Percentiles rank a stretch among this genome's conserved stretches.
Conservation (phyloP, 2,113 vertebrate species). For the Antigone vipio region DNA sequence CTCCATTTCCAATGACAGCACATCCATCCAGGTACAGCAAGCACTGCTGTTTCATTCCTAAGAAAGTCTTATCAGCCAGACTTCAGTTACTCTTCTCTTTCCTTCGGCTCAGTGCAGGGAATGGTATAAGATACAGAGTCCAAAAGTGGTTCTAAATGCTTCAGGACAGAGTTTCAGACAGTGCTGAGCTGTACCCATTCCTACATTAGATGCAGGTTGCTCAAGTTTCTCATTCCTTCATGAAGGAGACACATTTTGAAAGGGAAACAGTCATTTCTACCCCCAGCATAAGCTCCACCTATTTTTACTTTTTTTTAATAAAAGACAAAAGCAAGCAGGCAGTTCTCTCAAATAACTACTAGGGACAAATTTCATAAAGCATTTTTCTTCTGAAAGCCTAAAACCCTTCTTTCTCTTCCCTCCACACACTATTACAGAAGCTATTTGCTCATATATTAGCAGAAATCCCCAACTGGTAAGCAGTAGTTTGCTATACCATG, state of each 20-base stretch:
- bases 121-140: background rate
- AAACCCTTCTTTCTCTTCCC: background rate
- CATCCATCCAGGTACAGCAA: background rate
- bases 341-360: background rate
- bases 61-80: background rate
- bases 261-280: background rate
- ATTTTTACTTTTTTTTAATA: accelerated
- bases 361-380: accelerated
- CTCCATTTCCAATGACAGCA: background rate
- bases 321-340: background rate
- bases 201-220: background rate
- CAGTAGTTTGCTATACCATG: background rate
- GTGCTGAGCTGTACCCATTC: background rate
- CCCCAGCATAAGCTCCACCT: accelerated
- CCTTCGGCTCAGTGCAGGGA: background rate
- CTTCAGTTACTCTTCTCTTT: background rate
- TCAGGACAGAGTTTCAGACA: background rate
- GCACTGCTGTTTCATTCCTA: background rate
- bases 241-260: background rate
- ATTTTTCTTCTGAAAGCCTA: background rate
- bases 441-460: background rate
- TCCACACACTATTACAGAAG: background rate
- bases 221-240: background rate
- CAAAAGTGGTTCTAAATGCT: background rate
- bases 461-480: background rate